Percentiles rank a stretch among this genome's conserved stretches.
Evolutionary conservation across 2,113 vertebrate species (phyloP).

Genomic region (Irena cyanogastra): DNA sequence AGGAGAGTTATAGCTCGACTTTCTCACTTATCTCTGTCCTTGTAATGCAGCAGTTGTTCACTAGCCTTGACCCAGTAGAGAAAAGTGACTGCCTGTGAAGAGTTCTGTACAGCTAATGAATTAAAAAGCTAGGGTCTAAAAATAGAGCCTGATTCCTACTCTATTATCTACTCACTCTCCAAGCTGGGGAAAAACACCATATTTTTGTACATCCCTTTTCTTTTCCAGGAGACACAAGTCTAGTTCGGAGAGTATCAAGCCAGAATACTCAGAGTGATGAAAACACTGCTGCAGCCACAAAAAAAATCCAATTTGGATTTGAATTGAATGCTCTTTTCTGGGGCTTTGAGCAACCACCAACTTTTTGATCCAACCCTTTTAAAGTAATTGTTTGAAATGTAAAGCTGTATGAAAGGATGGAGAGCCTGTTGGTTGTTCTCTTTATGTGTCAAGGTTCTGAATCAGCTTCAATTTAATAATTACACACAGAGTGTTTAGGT

Average conservation of each 20-base stretch:
- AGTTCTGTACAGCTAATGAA: not conserved
- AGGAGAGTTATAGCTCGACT: not conserved
- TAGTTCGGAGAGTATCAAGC: not conserved
- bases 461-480: not conserved
- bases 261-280: not conserved
- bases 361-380: not conserved
- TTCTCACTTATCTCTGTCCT: not conserved
- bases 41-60: not conserved
- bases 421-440: not conserved
- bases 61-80: not conserved
- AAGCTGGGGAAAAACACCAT: not conserved
- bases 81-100: not conserved
- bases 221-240: not conserved
- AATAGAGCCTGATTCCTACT: not conserved
- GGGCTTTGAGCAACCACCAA: not conserved
- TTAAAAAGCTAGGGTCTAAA: constrained; percentile 11
- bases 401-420: not conserved
- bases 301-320: not conserved
- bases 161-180: not conserved
- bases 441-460: constrained; percentile 13
- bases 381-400: not conserved
- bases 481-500: not conserved
- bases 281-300: not conserved
- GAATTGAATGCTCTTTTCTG: not conserved
- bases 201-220: not conserved